A percentile compares a stretch with the other conserved stretches of the same genome.
phyloP scores from a whole-genome alignment of 1,140 invertebrate species.

The Acyrthosiphon pisum region DNA sequence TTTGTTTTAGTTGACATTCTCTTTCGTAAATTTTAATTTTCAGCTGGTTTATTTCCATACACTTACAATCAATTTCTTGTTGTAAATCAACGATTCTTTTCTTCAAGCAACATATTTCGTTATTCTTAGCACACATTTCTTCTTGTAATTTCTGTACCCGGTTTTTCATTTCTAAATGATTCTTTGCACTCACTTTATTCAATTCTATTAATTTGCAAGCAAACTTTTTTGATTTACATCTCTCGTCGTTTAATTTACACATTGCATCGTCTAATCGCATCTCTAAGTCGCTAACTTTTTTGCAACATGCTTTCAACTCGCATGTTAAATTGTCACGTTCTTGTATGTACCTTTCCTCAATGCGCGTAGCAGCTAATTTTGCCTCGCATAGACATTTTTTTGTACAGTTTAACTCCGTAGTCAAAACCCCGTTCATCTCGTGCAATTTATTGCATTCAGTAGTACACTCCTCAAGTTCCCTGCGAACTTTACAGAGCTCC shows the following conservation, averaged over 20 bases:
- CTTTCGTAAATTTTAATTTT: background rate
- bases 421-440: background rate
- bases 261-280: background rate
- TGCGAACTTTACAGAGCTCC: background rate
- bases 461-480: background rate
- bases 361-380: background rate
- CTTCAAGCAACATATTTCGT: background rate
- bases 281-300: background rate
- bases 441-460: background rate
- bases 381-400: background rate
- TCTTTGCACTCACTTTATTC: background rate
- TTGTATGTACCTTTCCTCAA: background rate
- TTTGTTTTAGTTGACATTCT: slow-evolving; percentile 17
- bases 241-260: background rate
- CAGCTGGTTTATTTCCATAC: background rate
- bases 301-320: background rate
- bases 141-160: background rate
- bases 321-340: background rate
- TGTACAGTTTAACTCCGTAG: background rate
- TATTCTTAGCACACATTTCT: background rate
- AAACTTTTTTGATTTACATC: background rate
- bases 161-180: background rate
- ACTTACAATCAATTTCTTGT: background rate
- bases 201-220: background rate
- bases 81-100: background rate